Evolutionary conservation across 2,113 vertebrate species (phyloP).

Genomic region (Crotalus helleri): DNA sequence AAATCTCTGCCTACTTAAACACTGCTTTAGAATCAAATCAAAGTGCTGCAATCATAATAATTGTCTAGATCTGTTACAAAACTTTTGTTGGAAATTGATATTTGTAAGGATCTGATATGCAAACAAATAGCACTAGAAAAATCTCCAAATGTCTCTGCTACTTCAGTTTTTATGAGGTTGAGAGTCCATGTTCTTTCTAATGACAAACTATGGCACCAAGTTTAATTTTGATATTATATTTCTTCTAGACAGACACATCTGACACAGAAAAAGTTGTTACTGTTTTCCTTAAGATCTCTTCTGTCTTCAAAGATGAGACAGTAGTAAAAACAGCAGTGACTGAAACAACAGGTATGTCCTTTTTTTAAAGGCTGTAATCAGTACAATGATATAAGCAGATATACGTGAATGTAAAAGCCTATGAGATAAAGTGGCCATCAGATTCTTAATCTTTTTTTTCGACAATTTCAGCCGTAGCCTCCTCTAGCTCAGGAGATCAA

Average conservation of each 20-base stretch:
- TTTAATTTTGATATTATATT: neutral
- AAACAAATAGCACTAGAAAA: neutral
- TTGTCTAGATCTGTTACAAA: neutral
- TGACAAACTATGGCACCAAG: neutral
- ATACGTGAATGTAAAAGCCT: neutral
- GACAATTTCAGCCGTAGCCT: neutral
- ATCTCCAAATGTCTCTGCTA: neutral
- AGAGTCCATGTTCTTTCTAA: neutral
- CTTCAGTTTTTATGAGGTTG: neutral
- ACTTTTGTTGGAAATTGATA: neutral
- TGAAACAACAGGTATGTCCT: conserved; percentile 69
- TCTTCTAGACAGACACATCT: conserved; percentile 81
- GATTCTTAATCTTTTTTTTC: neutral
- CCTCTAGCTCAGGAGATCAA: neutral
- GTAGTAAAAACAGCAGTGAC: conserved; percentile 79
- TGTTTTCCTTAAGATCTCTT: conserved; percentile 88
- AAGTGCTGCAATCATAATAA: neutral
- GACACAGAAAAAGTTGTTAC: conserved; percentile 83
- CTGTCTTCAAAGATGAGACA: conserved; percentile 88
- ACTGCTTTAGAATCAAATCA: neutral
- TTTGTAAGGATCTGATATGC: neutral
- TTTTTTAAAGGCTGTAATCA: neutral
- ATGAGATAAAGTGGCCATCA: neutral
- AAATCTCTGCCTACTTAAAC: neutral
- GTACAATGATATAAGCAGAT: fast-evolving